These are phyloP conservation scores for Lycocerus yunnanus DNA, from an alignment of 2,888 invertebrate species.

Conservation along the genomic window DNA sequence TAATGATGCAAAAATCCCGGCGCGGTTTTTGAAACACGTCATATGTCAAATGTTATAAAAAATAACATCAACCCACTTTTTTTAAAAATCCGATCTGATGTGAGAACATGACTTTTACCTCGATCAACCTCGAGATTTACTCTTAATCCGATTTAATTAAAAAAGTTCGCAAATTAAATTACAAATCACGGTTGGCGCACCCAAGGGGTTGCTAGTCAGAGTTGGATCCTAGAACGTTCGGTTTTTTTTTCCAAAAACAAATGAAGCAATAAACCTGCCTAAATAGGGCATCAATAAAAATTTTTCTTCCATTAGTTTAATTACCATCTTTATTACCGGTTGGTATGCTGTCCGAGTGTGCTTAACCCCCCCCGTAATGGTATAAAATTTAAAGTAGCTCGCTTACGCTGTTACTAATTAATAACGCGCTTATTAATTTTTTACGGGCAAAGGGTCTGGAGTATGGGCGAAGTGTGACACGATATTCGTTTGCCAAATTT, in stretches of 20 bases:
- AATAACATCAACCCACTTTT: neutral
- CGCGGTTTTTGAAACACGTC: conserved; percentile 11
- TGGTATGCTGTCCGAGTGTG: neutral
- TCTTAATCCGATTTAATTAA: neutral
- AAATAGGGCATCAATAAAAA: neutral
- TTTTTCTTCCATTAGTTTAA: neutral
- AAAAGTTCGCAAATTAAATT: neutral
- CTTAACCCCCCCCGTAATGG: neutral
- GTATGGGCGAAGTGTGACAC: neutral
- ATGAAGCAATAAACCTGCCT: neutral
- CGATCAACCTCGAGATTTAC: neutral
- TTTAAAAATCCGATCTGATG: neutral
- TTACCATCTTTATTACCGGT: neutral
- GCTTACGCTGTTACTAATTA: neutral
- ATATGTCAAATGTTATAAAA: conserved; percentile 6
- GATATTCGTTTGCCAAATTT: neutral
- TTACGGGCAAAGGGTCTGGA: neutral
- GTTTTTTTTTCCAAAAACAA: neutral
- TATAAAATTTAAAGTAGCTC: neutral
- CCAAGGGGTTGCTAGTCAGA: neutral
- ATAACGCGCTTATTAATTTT: neutral
- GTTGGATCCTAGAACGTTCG: neutral
- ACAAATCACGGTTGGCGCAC: neutral
- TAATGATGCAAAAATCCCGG: conserved; percentile 15
- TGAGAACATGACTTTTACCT: neutral